Evolutionary conservation across 92 coral and sea anemone species (phyloP), one percentile per base, ranked within the genome.

Genomic region (Desmophyllum pertusum): DNA sequence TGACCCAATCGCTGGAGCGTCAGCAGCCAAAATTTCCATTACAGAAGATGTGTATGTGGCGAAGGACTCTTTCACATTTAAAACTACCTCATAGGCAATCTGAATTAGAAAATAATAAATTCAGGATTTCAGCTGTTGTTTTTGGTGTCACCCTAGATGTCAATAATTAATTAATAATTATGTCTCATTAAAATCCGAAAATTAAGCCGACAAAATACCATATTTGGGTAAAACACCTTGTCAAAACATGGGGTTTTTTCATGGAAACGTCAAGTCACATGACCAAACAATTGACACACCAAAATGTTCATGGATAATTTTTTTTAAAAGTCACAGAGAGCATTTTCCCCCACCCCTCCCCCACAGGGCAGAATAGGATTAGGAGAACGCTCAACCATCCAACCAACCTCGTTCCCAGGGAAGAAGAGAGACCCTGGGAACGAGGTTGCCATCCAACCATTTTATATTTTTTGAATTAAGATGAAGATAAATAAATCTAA

Each of bases 1-100:
- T 10, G 33, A 10, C 27, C 80, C 80, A 53, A 75, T 75, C 30
- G 46, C 9, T 35, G 80, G 66, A 51, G 80, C 80, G 36, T 50
- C 33, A 21, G 30, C 8, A 0, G 45, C 65, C 23, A 75, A 17
- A 1, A 39, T 53, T 75, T 75, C 45, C 43, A 75, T 2, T 3
- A 53, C 46, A 51, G 67, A 21, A 11, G 67, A 51, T 10, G 66
- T 35, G 45, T 52, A 52, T 10, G 11, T 21, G 21, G 48, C 43
- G 50, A 76, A 76, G 21, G 80, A 76, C 33, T 53, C 68, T 57
- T 38, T 76, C 46, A 76, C 43, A 1, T 23, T 39, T 21, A 41
- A 19, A 53, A 37, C 80, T 21, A 53, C 45, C 10, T 76, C 80
- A 38, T 53, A 76, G 7, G 80, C 68, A 21, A 41, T 57, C 80